A percentile compares a stretch with the other conserved stretches of the same genome.
Conservation (phyloP, 2,113 vertebrate species). For the Procavia capensis region DNA sequence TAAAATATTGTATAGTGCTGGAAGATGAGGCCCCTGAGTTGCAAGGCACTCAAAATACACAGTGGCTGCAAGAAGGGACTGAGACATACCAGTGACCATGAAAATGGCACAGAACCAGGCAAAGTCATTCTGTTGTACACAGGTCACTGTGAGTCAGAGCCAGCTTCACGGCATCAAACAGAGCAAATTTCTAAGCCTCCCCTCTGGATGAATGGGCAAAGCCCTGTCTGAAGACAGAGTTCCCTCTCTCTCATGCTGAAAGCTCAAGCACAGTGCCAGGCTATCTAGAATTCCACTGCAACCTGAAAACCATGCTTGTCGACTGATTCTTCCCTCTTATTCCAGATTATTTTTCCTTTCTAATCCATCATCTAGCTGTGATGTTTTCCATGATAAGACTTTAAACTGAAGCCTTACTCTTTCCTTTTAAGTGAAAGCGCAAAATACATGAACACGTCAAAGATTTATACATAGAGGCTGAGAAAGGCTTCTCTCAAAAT, state of each 20-base stretch:
- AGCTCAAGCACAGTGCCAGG: rapidly evolving
- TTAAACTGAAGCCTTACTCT: neutral
- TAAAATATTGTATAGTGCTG: neutral
- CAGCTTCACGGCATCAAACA: neutral
- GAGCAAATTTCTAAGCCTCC: neutral
- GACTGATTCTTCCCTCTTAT: neutral
- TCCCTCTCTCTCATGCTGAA: neutral
- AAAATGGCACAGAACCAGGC: neutral
- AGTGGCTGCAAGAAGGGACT: neutral
- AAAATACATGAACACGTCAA: neutral
- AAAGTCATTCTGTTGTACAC: no score
- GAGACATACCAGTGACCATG: neutral
- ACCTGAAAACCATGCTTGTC: neutral
- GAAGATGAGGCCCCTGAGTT: neutral
- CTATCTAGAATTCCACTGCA: neutral
- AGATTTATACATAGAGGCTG: neutral
- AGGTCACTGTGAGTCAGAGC: neutral
- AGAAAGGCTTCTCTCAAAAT: neutral
- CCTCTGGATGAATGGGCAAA: neutral
- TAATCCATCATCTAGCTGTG: neutral
- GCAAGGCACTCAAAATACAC: neutral
- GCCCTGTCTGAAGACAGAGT: neutral
- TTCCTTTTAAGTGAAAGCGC: neutral
- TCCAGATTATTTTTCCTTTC: neutral
- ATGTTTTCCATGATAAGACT: neutral